Percentiles rank a stretch among this genome's conserved stretches.
Conservation (phyloP, 2,113 vertebrate genomes). For the Accipiter virgatus region DNA sequence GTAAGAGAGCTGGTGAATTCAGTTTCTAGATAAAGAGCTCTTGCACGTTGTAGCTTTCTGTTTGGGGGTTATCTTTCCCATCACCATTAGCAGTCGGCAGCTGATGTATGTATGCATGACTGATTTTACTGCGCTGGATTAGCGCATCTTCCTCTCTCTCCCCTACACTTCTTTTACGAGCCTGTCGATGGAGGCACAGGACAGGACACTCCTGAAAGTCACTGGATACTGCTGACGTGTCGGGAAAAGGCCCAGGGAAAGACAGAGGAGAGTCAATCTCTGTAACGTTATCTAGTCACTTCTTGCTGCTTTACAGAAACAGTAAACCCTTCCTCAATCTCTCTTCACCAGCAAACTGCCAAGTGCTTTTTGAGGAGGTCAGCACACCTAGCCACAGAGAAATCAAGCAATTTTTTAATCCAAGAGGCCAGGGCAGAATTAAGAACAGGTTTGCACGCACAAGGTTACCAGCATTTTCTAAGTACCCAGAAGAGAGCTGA, state of each 20-base stretch:
- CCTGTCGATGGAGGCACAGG: not conserved
- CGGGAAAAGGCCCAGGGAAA: not conserved
- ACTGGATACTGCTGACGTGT: not conserved
- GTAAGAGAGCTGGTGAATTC: rapidly evolving
- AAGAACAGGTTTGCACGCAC: too few relatives aligned
- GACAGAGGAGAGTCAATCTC: not conserved
- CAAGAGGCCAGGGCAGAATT: not conserved
- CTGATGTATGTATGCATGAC: rapidly evolving
- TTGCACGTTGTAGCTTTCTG: rapidly evolving
- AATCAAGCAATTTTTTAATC: not conserved
- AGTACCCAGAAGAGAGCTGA: not conserved
- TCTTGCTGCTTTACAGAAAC: not conserved
- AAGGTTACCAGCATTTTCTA: not conserved
- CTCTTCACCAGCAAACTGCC: not conserved
- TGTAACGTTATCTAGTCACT: not conserved
- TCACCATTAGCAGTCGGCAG: not conserved
- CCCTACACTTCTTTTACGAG: rapidly evolving
- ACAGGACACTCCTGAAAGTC: not conserved
- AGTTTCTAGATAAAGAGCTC: not conserved
- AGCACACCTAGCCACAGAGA: rapidly evolving
- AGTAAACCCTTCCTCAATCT: not conserved
- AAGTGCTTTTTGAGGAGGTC: rapidly evolving
- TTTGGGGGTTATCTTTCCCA: not conserved
- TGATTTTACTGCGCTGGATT: not conserved
- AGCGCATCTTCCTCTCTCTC: not conserved